Evolutionary conservation across 1,140 invertebrate genomes (phyloP).

Genomic region (Bombus sylvicola): DNA sequence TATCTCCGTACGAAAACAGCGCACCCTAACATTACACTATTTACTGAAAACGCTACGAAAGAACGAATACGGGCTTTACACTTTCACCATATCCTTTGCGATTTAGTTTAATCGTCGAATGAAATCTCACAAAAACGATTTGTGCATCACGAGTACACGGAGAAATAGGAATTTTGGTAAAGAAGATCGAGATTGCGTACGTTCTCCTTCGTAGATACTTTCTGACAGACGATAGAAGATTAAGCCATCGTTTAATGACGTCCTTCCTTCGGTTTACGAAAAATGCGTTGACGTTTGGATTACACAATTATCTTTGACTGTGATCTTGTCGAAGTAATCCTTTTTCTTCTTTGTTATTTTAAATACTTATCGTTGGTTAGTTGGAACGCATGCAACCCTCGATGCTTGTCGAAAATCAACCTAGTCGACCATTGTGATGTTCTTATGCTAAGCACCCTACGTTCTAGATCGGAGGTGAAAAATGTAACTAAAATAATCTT

Average conservation of each 20-base stretch:
- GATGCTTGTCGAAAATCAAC: conserved; percentile 41
- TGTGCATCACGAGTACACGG: not conserved
- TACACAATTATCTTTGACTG: not conserved
- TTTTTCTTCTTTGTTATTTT: not conserved
- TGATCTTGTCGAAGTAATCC: not conserved
- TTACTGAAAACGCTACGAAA: not conserved
- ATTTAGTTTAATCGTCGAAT: not conserved
- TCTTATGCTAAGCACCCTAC: conserved; percentile 40
- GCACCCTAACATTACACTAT: not conserved
- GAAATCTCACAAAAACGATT: not conserved
- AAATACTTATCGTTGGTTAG: not conserved
- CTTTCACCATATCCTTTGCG: not conserved
- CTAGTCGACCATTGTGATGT: conserved; percentile 70
- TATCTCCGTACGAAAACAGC: not conserved
- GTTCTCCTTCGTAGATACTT: not conserved
- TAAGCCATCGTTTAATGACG: not conserved
- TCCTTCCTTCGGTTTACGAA: not conserved
- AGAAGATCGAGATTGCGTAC: conserved; percentile 22
- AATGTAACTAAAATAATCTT: conserved; percentile 75
- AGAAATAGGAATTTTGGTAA: not conserved
- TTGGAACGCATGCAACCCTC: conserved; percentile 12
- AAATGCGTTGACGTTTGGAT: not conserved
- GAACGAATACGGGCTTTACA: not conserved
- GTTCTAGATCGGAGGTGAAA: conserved; percentile 71
- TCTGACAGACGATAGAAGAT: not conserved